Conservation (phyloP, 1,140 invertebrate species). For the Copidosoma floridanum region DNA sequence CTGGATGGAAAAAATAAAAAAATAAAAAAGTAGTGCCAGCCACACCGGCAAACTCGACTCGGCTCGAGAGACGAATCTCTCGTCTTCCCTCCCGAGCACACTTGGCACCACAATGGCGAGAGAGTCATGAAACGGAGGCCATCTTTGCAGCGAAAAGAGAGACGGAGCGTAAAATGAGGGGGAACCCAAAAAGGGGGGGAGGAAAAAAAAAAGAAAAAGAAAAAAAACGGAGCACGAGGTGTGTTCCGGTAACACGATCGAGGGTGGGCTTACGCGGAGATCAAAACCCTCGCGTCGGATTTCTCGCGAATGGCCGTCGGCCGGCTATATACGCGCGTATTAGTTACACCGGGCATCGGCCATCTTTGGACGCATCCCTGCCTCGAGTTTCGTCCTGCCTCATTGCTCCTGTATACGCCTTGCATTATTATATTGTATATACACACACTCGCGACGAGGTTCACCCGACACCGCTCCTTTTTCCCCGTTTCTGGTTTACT, state of each 20-base stretch:
- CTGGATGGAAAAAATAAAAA: too few species aligned
- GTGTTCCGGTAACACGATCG: slow-evolving; percentile 51
- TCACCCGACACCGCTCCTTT: slow-evolving; percentile 18
- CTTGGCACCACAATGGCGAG: neutral
- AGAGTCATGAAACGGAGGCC: neutral
- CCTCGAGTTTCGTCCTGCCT: slow-evolving; percentile 27
- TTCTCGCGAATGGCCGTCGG: slow-evolving; percentile 49
- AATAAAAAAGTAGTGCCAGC: too few species aligned
- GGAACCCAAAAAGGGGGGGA: too few species aligned
- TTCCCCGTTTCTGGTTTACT: slow-evolving; percentile 6
- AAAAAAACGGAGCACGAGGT: too few species aligned
- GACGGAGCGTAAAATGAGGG: too few species aligned
- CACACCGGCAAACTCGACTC: too few species aligned
- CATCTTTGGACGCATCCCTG: slow-evolving; percentile 45
- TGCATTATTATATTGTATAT: too few species aligned
- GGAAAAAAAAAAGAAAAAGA: too few species aligned
- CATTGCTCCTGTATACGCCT: too few species aligned
- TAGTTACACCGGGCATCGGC: slow-evolving; percentile 51
- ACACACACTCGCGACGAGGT: slow-evolving; percentile 10
- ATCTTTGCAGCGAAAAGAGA: neutral
- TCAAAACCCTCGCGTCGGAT: slow-evolving; percentile 52
- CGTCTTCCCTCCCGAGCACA: too few species aligned
- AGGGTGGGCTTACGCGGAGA: slow-evolving; percentile 54
- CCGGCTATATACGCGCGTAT: slow-evolving; percentile 32
- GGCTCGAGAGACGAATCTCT: neutral